Base-by-base conservation (phyloP, 92 coral and sea anemone genomes). In the Palythoa caribaeorum region DNA sequence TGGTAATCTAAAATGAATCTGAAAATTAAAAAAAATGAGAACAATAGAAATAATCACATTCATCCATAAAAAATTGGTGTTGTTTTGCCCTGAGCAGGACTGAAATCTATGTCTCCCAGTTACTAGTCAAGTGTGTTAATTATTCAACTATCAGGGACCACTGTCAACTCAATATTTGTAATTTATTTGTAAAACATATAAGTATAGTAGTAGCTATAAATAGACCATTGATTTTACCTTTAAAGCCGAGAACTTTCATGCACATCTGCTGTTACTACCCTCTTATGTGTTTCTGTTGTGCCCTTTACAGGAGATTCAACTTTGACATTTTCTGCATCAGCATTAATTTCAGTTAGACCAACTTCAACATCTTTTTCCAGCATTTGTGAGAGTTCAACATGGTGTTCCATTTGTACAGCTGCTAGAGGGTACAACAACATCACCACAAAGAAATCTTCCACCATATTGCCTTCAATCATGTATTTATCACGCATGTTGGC, bases 381-480 rank as follows among this genome's bases (percentile, higher is more conserved):
- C 14, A 59, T 59, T 12, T 59, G 65, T 59, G 65, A 59, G n/a
- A 59, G 17, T n/a, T 59, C 65, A 59, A n/a, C 2, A 6, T 59
- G 65, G 65, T 59, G 65, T 59, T 59, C 65, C 65, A 59, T 59
- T n/a, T 59, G 65, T 59, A 37, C 59, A 14, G 53, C 83, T 9
- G 65, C 65, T 2, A 59, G 65, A 59, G 65, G 65, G 19, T 59
- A 59, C 65, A 38, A 10, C 83, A 38, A 28, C 84, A 79, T 53
- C 9, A 79, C 35, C 28, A 19, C 84, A 79, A 50, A 38, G 70
- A 79, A 65, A 35, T 81, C 55, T 38, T 84, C 37, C 21, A 68
- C 65, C 47, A 14, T 54, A 40, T 62, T 57, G 47, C 65, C 65
- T 59, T 59, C 65, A 59, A 59, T 59, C 65, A 59, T 59, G 65